Conservation (phyloP, 2,113 vertebrate species). For the Toxostoma redivivum region DNA sequence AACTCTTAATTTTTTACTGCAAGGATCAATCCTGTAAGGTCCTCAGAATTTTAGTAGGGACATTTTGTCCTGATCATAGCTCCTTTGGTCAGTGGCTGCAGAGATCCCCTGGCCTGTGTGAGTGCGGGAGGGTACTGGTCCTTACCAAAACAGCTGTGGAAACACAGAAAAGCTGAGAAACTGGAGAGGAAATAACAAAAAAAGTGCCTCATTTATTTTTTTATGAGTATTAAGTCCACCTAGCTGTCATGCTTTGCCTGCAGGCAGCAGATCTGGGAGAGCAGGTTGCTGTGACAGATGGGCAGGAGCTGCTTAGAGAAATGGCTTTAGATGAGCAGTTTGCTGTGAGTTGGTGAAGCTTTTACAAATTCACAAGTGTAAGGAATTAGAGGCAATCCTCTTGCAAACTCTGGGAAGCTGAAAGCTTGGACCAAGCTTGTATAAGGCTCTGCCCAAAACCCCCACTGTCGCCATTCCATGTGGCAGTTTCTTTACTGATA, state of each 20-base stretch:
- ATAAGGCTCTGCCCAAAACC: not conserved
- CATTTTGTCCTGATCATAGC: not conserved
- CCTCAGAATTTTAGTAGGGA: not conserved
- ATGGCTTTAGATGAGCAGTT: not conserved
- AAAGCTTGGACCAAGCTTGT: not conserved
- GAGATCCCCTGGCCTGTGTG: too few relatives aligned
- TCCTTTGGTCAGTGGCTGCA: accelerated
- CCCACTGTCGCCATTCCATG: accelerated
- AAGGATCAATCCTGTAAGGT: not conserved
- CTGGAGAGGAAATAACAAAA: not conserved
- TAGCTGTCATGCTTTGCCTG: not conserved
- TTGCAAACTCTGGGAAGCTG: not conserved
- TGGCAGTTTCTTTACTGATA: accelerated
- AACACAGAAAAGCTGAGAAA: not conserved
- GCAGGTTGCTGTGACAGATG: not conserved
- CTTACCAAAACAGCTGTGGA: not conserved
- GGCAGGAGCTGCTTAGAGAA: not conserved
- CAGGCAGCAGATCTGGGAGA: not conserved
- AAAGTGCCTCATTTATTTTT: not conserved
- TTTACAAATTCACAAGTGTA: not conserved
- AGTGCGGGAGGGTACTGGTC: not conserved
- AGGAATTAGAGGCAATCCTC: not conserved
- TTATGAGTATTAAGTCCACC: not conserved
- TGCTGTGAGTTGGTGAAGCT: not conserved
- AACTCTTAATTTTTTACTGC: not conserved